Base-by-base conservation (phyloP, 2,113 vertebrate genomes). In the Thunnus maccoyii region DNA sequence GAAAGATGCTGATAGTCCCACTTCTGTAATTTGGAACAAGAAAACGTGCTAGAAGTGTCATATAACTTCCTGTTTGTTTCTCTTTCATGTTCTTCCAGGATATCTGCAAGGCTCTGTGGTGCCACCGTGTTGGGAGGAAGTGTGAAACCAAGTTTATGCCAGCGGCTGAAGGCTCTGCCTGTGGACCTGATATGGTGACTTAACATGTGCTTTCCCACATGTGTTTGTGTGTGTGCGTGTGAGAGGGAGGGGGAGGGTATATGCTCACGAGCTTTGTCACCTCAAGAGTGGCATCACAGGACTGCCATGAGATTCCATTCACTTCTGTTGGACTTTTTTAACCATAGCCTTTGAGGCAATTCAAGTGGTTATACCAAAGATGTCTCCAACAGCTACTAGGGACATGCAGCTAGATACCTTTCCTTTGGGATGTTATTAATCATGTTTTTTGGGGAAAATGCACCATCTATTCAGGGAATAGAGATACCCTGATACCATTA, bases 121-220 rank as follows among this genome's bases (percentile, higher is more conserved):
- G 97, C 90, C 97, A 98, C 83, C 95, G 96, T n/a, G 74, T 94
- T 67, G 97, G 97, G 52, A 96, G 96, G 89, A 97, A 97, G 93
- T 98, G 97, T 83, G 97, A 98, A 86, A 97, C 97, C 68, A 98
- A 98, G 89, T 97, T 97, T 91, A 97, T 97, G 96, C 97, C 97
- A 16, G 97, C 97, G 1, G 97, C 97, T 17, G 97, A 98, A 88
- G 97, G 97, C 71, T 97, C 97, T 5, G 62, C 87, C 32, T 98
- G 97, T 18, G 97, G 97, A 56, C 95, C 93, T 7, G 94, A 96
- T 78, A 97, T 96, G 96, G 97, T 97, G 91, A 95, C 89, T 91
- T 61, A 61, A 74, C 70, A 78, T 16, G 2, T 58, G 30, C 66
- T 65, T 78, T 41, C 3, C 2, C 72, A 20, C 69, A 13, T 82